Evolutionary conservation across 2,113 vertebrate genomes (phyloP).

Genomic region (Hiodon tergisus): DNA sequence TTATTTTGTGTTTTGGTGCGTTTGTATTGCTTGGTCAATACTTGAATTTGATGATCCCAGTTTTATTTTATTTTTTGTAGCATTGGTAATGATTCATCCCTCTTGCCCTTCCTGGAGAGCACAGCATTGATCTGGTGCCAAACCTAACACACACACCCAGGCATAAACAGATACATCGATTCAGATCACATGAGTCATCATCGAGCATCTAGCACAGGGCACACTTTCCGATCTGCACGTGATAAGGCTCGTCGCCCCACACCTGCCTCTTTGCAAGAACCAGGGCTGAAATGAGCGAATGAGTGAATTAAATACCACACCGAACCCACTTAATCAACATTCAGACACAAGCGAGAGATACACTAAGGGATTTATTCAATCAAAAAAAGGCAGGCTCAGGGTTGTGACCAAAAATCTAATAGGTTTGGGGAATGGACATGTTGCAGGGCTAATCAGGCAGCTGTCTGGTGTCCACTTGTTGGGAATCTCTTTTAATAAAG

Average conservation of each 20-base stretch:
- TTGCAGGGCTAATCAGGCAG: neutral
- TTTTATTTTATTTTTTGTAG: neutral
- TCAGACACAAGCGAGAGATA: neutral
- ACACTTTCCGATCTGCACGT: too few relatives aligned
- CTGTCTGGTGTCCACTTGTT: neutral
- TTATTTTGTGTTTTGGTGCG: constrained; percentile 7
- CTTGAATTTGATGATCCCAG: constrained; percentile 1
- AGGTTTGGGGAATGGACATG: neutral
- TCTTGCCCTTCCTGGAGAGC: too few relatives aligned
- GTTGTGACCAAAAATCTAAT: neutral
- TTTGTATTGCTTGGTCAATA: neutral
- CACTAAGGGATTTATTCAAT: neutral
- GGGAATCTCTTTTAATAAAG: neutral
- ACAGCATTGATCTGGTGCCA: neutral
- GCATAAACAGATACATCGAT: neutral
- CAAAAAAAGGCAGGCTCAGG: neutral
- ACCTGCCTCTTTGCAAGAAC: neutral
- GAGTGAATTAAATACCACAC: neutral
- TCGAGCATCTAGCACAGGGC: too few relatives aligned
- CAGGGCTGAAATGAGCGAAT: neutral
- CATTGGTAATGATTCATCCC: too few relatives aligned
- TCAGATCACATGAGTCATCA: neutral
- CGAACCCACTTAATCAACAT: neutral
- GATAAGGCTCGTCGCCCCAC: neutral
- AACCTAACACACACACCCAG: neutral